A percentile compares a stretch with the other conserved stretches of the same genome.
These are phyloP conservation scores for Drosophila colorata DNA, from an alignment of 2,888 invertebrate species.

Conservation along the genomic window DNA sequence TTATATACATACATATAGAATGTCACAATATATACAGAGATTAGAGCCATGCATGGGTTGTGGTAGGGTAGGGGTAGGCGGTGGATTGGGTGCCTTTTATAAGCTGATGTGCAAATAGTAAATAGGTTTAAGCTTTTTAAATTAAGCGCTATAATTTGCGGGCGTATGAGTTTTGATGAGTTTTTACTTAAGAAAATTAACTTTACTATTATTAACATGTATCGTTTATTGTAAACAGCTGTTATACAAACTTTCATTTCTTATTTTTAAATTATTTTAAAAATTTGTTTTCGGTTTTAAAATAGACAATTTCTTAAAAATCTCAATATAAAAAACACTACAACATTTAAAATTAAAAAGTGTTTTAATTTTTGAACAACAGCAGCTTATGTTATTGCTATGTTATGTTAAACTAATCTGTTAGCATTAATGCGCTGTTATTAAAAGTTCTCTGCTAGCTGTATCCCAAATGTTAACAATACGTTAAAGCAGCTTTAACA, in stretches of 20 bases:
- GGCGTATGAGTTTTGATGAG: neutral
- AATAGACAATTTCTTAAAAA: no score
- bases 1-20: conserved; percentile 2
- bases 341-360: no score
- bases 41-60: neutral
- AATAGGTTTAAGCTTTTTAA: conserved; percentile 11
- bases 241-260: no score
- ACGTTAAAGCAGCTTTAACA: neutral
- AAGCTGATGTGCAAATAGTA: conserved; percentile 12
- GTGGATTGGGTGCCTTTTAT: neutral
- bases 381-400: no score
- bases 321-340: no score
- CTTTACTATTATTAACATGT: neutral
- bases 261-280: no score
- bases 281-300: no score
- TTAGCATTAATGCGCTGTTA: neutral
- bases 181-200: no score
- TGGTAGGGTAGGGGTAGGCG: neutral
- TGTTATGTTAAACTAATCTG: neutral
- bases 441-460: neutral
- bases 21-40: conserved; percentile 13
- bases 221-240: neutral
- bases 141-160: neutral
- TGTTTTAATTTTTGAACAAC: no score
- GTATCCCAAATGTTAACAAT: neutral